Evolutionary conservation across 2,113 vertebrate genomes (phyloP).

Genomic region (Mellivora capensis): DNA sequence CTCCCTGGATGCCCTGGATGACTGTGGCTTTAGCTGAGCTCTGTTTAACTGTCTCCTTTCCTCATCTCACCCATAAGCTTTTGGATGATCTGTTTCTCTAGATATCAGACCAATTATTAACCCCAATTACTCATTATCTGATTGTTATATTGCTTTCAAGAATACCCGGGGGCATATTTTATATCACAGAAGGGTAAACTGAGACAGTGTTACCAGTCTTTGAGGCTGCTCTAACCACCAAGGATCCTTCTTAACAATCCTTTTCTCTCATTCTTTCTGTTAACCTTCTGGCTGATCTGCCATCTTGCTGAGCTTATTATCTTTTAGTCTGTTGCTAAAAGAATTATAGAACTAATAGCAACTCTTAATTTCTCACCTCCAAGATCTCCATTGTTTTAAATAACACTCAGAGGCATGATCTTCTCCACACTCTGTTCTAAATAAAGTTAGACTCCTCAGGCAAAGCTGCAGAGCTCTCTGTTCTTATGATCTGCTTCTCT

Average conservation of each 20-base stretch:
- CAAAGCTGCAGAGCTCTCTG: background rate
- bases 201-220: background rate
- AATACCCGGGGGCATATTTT: background rate
- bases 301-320: background rate
- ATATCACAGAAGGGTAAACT: background rate
- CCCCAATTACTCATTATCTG: background rate
- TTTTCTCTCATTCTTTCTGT: background rate
- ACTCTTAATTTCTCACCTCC: background rate
- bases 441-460: background rate
- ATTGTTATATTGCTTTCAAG: background rate
- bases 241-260: background rate
- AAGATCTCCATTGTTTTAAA: background rate
- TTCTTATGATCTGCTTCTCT: background rate
- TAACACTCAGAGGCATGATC: background rate
- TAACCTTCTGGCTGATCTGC: background rate
- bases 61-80: background rate
- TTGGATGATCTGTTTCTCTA: background rate
- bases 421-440: background rate
- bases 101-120: no score
- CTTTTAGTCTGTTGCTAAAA: background rate
- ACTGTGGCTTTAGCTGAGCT: background rate
- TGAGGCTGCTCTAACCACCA: background rate
- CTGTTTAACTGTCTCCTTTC: background rate
- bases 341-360: background rate
- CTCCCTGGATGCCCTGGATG: background rate